Base-by-base conservation (phyloP, 2,888 invertebrate genomes). In the Bellardia pandia region DNA sequence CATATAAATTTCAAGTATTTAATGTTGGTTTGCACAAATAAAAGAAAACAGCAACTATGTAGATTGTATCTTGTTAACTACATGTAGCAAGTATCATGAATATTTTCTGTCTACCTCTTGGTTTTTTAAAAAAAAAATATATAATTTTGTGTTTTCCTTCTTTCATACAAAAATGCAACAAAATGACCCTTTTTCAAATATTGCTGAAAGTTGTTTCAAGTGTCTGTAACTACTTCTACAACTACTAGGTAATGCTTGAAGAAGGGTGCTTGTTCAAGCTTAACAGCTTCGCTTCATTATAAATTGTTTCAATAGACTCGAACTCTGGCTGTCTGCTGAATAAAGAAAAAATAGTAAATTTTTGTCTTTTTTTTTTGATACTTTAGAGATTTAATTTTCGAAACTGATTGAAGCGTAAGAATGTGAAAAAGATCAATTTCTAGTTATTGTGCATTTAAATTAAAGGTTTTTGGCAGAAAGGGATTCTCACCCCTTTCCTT, bases 221-320 rank as follows among this genome's bases (percentile, higher is more conserved):
- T 85, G 82, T 82, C 75, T 82, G 75, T 66, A 60, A 69, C 58
- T 53, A 51, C 48, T 51, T 5, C 30, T 16, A 48, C 37, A 37
- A 37, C 11, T 45, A 45, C 9, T 9, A 45, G 2, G 9, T 0
- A 0, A 2, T 45, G 45, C 11, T 45, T 30, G 14, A 83, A 62
- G 60, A 86, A 74, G 81, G 82, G 82, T 86, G 82, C 82, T 78
- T 86, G 78, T 78, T 86, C 78, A 82, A 82, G 86, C 78, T 86
- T 77, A 74, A 78, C 72, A 64, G 71, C 71, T 64, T 77, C 58
- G 80, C 58, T 76, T 85, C 85, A 86, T 81, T 77, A 74, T 53
- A 48, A 77, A 60, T 75, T 68, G 37, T 51, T 45, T 3, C 11
- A 58, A 56, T 66, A 58, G 56, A 40, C 11, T 11, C 37, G 7